Evolutionary conservation across 2,797 vertebrate genomes (phyloP).

Genomic region (Luscinia luscinia): DNA sequence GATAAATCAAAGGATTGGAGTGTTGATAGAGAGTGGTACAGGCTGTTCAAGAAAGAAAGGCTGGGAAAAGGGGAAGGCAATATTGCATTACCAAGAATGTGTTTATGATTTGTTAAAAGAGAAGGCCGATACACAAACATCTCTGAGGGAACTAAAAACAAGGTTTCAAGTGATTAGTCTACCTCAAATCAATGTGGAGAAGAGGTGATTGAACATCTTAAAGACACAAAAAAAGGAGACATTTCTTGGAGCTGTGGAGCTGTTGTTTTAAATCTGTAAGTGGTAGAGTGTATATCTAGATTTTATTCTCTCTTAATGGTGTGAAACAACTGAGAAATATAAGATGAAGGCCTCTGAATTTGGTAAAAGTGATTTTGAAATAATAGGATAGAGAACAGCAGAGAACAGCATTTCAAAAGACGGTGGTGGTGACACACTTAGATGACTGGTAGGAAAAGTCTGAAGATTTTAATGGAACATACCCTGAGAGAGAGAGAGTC

Average conservation of each 20-base stretch:
- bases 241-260: neutral
- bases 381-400: neutral
- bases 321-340: neutral
- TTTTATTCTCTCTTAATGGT: neutral
- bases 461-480: neutral
- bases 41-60: constrained; percentile 30
- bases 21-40: constrained; percentile 26
- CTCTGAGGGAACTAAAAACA: neutral
- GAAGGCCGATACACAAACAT: neutral
- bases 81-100: neutral
- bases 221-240: rapidly evolving
- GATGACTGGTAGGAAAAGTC: neutral
- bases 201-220: neutral
- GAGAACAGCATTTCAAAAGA: neutral
- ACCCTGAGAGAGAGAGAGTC: neutral
- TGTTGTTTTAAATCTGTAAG: neutral
- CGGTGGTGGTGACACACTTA: neutral
- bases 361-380: neutral
- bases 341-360: neutral
- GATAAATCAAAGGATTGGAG: constrained; percentile 43
- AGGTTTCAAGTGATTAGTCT: neutral
- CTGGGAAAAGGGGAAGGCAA: neutral
- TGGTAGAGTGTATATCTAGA: neutral
- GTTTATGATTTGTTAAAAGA: neutral
- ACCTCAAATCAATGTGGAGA: neutral